A percentile compares a stretch with the other conserved stretches of the same genome.
Conservation (phyloP, 2,888 invertebrate genomes). For the Standfussiana lucernea region DNA sequence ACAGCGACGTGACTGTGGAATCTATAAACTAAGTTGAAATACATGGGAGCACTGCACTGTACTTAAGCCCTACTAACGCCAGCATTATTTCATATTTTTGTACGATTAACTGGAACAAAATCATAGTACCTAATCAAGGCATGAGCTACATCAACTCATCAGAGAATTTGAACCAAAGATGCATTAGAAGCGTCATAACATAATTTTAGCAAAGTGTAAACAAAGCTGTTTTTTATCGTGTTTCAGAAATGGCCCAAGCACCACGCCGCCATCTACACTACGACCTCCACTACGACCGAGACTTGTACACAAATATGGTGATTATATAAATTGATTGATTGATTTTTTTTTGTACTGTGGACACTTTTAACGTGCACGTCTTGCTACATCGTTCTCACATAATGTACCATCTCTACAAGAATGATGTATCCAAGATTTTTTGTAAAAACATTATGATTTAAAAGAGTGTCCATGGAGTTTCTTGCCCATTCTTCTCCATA, state of each 20-base stretch:
- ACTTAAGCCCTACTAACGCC: too few species aligned
- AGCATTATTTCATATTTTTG: background rate
- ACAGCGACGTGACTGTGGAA: background rate
- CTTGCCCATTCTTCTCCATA: too few species aligned
- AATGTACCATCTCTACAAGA: too few species aligned
- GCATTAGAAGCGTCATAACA: background rate
- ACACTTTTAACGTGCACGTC: too few species aligned
- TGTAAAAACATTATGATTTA: too few species aligned
- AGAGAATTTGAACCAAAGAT: background rate
- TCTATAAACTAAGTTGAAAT: background rate
- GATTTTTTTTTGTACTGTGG: too few species aligned
- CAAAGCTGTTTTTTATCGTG: too few species aligned
- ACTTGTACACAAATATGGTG: slow-evolving; percentile 11
- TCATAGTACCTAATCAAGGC: background rate
- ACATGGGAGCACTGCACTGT: background rate
- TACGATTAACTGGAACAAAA: background rate
- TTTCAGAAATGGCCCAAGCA: slow-evolving; percentile 8
- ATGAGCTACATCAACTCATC: background rate
- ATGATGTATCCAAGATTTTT: too few species aligned
- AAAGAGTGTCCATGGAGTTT: too few species aligned
- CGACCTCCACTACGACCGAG: background rate
- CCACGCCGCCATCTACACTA: background rate
- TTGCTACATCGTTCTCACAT: too few species aligned
- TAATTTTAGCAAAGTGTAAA: background rate
- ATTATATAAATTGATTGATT: too few species aligned